phyloP scores from a whole-genome alignment of 2,797 vertebrate species.

The Triplophysa yarkandensis region DNA sequence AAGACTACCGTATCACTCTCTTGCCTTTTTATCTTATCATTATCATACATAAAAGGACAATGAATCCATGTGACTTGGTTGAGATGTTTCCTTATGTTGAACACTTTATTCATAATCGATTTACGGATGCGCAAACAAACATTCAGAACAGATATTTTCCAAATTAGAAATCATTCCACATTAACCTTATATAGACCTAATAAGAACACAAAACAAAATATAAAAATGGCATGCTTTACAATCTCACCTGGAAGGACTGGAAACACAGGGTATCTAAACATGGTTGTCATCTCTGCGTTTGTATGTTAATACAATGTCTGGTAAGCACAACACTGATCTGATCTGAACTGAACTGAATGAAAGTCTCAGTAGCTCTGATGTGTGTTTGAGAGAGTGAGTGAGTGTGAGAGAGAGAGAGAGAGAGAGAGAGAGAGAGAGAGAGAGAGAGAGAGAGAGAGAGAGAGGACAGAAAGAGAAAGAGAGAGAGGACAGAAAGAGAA shows the following conservation, averaged over 20 bases:
- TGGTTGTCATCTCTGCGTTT: conserved; percentile 69
- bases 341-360: conserved; percentile 6
- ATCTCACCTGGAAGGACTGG: conserved; percentile 78
- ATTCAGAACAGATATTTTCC: neutral
- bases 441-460: conserved; percentile 63
- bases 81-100: neutral
- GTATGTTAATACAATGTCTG: neutral
- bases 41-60: conserved; percentile 2
- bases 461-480: no score
- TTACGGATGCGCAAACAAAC: neutral
- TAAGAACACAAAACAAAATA: neutral
- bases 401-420: conserved; percentile 62
- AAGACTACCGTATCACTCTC: neutral
- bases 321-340: neutral
- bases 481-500: no score
- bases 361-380: conserved; percentile 35
- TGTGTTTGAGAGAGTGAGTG: conserved; percentile 62
- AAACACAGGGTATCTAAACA: conserved; percentile 75
- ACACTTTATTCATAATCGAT: neutral
- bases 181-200: neutral
- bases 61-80: conserved; percentile 23
- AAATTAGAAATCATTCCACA: neutral
- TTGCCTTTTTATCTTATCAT: neutral
- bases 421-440: conserved; percentile 66
- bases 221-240: neutral